These are phyloP conservation scores for Pachypsylla venusta DNA, from an alignment of 1,140 invertebrate genomes.

Conservation along the genomic window DNA sequence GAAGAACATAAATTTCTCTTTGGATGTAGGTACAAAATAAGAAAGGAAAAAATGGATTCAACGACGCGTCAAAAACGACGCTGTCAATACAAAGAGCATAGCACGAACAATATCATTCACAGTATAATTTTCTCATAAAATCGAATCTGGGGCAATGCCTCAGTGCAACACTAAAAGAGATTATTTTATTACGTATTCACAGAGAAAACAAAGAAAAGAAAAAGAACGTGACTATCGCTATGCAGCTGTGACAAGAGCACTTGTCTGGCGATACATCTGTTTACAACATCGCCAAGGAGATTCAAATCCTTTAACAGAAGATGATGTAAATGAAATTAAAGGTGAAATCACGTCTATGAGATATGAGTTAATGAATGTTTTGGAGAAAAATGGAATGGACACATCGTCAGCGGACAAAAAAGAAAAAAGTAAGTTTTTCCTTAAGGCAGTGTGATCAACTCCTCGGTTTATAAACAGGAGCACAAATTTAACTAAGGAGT, in stretches of 20 bases:
- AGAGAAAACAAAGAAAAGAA: slow-evolving; percentile 36
- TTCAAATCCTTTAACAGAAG: slow-evolving; percentile 66
- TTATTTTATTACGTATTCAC: background rate
- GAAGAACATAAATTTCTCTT: no score
- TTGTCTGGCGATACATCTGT: slow-evolving; percentile 73
- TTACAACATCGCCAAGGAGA: slow-evolving; percentile 59
- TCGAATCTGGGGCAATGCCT: no score
- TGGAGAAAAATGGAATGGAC: slow-evolving; percentile 63
- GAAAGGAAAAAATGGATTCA: no score
- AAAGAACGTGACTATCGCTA: slow-evolving; percentile 45
- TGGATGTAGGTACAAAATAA: no score
- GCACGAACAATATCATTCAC: no score
- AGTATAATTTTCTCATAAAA: no score
- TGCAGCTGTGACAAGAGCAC: slow-evolving; percentile 58
- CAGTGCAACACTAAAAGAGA: no score
- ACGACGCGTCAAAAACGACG: no score
- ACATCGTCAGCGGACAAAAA: slow-evolving; percentile 45
- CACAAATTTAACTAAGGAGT: no score
- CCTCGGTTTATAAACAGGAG: no score
- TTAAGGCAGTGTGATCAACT: background rate
- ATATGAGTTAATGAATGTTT: slow-evolving; percentile 70
- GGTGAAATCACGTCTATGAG: slow-evolving; percentile 66
- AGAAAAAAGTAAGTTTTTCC: slow-evolving; percentile 41
- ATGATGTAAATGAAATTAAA: slow-evolving; percentile 85
- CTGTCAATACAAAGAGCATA: no score